Evolutionary conservation across 1,140 invertebrate genomes (phyloP).

Genomic region (Sinonovacula constricta): DNA sequence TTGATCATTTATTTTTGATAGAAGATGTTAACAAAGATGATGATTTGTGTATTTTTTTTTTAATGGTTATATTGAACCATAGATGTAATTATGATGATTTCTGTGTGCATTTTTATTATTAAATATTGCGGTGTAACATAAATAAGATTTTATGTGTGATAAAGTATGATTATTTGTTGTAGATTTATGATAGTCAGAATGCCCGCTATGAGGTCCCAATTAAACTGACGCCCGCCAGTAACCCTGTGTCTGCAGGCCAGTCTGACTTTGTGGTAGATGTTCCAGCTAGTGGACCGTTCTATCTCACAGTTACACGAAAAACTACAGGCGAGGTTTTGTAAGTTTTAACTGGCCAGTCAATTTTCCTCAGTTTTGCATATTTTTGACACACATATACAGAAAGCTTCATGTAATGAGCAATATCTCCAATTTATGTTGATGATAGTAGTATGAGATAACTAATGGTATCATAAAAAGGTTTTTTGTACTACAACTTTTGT

Average conservation of each 20-base stretch:
- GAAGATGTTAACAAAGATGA: too few relatives aligned
- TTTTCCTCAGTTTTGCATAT: background rate
- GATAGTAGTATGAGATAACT: background rate
- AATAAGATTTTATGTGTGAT: too few relatives aligned
- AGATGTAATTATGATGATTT: too few relatives aligned
- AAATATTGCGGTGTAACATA: too few relatives aligned
- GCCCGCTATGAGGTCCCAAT: constrained; percentile 75
- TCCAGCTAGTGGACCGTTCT: constrained; percentile 66
- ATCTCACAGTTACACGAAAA: constrained; percentile 72
- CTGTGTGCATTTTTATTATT: too few relatives aligned
- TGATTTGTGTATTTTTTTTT: too few relatives aligned
- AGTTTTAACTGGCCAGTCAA: constrained; percentile 33
- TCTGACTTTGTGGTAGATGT: constrained; percentile 62
- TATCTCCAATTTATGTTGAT: background rate
- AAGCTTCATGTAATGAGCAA: background rate
- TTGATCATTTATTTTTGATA: too few relatives aligned
- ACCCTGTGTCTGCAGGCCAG: constrained; percentile 12
- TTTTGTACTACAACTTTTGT: too few relatives aligned
- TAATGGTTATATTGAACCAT: too few relatives aligned
- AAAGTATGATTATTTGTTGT: too few relatives aligned
- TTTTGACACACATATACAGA: background rate
- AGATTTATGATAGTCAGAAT: constrained; percentile 70
- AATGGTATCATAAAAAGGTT: background rate
- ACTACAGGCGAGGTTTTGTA: constrained; percentile 69
- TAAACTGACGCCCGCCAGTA: constrained; percentile 37